Evolutionary conservation across 2,113 vertebrate species (phyloP).

Genomic region (Neoarius graeffei): DNA sequence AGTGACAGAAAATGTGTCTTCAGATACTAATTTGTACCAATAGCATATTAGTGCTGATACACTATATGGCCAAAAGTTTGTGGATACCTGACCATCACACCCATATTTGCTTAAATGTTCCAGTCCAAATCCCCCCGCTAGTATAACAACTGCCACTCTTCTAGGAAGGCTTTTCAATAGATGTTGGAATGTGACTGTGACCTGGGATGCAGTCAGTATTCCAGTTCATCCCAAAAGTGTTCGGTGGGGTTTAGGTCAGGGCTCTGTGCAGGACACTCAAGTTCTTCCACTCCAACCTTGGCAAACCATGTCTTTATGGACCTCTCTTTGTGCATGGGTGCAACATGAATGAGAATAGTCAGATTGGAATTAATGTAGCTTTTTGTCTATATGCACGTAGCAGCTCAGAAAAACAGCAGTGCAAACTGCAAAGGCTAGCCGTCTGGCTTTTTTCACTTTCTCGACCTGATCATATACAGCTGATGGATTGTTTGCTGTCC

Average conservation of each 20-base stretch:
- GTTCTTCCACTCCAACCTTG: not conserved
- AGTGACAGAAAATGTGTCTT: not conserved
- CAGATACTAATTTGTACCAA: not conserved
- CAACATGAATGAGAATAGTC: too few relatives aligned
- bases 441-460: too few relatives aligned
- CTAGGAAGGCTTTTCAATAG: not conserved
- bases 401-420: too few relatives aligned
- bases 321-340: too few relatives aligned
- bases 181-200: not conserved
- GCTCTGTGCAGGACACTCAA: not conserved
- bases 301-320: not conserved
- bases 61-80: not conserved
- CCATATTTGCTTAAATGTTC: not conserved
- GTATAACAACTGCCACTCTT: not conserved
- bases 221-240: too few relatives aligned
- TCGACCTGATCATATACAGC: too few relatives aligned
- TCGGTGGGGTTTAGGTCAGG: not conserved
- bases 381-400: too few relatives aligned
- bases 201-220: not conserved
- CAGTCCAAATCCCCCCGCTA: not conserved
- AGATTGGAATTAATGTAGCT: too few relatives aligned
- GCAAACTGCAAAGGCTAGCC: too few relatives aligned
- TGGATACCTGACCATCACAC: not conserved
- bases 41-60: not conserved
- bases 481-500: too few relatives aligned